Conservation (phyloP, 2,888 invertebrate genomes). For the Coelogynopora nodosa region DNA sequence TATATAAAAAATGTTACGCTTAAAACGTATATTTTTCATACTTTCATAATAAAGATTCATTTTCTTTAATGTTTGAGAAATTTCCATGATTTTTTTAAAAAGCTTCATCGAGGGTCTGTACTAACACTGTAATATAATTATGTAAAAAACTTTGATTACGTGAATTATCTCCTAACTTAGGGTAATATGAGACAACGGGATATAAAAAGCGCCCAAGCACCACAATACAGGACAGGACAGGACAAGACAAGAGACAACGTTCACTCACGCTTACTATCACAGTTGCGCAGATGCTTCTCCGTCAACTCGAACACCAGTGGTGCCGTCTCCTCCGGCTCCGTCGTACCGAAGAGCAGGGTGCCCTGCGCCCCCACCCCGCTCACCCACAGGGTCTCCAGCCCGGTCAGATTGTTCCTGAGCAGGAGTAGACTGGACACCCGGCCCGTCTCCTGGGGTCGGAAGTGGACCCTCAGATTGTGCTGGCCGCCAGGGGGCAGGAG, state of each 20-base stretch:
- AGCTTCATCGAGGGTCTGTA: no score
- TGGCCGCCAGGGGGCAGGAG: slow-evolving; percentile 67
- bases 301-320: slow-evolving; percentile 77
- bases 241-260: background rate
- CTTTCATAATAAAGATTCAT: no score
- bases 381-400: slow-evolving; percentile 78
- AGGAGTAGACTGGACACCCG: slow-evolving; percentile 41
- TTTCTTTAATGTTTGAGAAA: no score
- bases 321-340: slow-evolving; percentile 73
- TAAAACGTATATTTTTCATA: no score
- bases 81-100: no score
- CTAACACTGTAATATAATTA: no score
- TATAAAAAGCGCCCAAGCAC: no score
- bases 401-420: slow-evolving; percentile 83
- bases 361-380: slow-evolving; percentile 80
- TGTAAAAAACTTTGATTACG: no score
- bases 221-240: no score
- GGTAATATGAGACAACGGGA: no score
- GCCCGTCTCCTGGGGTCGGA: slow-evolving; percentile 62
- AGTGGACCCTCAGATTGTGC: slow-evolving; percentile 62
- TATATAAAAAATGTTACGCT: no score
- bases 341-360: slow-evolving; percentile 78
- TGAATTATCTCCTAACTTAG: no score
- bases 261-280: slow-evolving; percentile 65
- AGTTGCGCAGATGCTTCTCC: slow-evolving; percentile 68